phyloP scores from a whole-genome alignment of 2,888 invertebrate genomes.

The Petrolisthes cinctipes region DNA sequence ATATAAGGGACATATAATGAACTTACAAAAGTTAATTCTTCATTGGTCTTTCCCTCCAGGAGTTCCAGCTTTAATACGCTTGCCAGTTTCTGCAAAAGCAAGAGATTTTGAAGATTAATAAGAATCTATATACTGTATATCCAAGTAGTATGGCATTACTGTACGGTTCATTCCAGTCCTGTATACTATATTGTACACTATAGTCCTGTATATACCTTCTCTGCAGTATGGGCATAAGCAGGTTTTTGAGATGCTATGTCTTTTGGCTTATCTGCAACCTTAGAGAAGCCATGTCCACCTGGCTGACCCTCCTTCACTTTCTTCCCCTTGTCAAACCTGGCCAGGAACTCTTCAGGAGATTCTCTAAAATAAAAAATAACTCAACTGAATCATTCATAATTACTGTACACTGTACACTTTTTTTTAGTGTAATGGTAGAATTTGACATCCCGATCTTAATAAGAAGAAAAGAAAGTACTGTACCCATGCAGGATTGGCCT shows the following conservation, averaged over 20 bases:
- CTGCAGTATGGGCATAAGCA: conserved; percentile 32
- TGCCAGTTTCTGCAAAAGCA: conserved; percentile 71
- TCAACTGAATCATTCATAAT: background rate
- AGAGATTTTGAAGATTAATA: background rate
- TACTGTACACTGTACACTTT: too few species aligned
- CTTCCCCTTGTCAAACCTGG: conserved; percentile 63
- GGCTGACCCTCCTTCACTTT: conserved; percentile 56
- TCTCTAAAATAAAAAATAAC: conserved; percentile 69
- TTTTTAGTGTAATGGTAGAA: too few species aligned
- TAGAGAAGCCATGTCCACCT: conserved; percentile 43
- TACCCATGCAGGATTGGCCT: too few species aligned
- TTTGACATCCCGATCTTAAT: too few species aligned
- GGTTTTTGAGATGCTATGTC: conserved; percentile 9
- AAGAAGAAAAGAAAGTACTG: too few species aligned
- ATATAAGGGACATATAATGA: background rate
- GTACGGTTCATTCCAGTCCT: background rate
- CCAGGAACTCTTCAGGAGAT: conserved; percentile 80
- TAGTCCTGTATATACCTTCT: conserved; percentile 33
- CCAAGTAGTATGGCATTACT: background rate
- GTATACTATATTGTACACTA: background rate
- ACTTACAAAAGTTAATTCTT: conserved; percentile 81
- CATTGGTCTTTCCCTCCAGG: conserved; percentile 78
- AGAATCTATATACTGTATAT: background rate
- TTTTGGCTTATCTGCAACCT: conserved; percentile 39
- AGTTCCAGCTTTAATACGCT: conserved; percentile 85